Percentiles rank a stretch among this genome's conserved stretches.
Conservation (phyloP, 2,797 vertebrate species). For the Labeo calbasu region DNA sequence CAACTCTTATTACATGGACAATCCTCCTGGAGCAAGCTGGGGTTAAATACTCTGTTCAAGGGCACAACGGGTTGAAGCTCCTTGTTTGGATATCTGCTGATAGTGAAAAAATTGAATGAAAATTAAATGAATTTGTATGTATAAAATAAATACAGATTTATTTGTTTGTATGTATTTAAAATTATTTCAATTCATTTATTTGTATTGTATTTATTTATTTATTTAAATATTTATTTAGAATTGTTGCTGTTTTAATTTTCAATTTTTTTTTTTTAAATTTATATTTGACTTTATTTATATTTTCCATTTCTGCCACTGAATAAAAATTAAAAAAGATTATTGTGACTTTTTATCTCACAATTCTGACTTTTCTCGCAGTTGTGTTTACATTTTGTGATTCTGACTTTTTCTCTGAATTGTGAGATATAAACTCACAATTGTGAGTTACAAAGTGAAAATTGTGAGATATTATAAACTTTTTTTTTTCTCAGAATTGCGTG, state of each 20-base stretch:
- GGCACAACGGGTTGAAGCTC: background rate
- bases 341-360: too few species aligned
- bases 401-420: too few species aligned
- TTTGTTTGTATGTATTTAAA: background rate
- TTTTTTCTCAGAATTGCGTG: too few species aligned
- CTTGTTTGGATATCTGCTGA: background rate
- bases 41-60: conserved; percentile 19
- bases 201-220: background rate
- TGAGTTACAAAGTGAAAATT: too few species aligned
- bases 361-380: too few species aligned
- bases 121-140: background rate
- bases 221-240: background rate
- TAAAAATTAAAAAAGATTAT: too few species aligned
- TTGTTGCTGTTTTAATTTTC: background rate
- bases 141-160: background rate
- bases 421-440: too few species aligned
- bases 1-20: conserved; percentile 26
- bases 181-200: background rate
- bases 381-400: too few species aligned
- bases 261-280: too few species aligned
- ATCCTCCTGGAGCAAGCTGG: background rate
- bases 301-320: too few species aligned
- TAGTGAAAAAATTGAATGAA: background rate
- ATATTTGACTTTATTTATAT: too few species aligned
- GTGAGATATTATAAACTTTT: too few species aligned